Conservation (phyloP, 2,888 invertebrate genomes). For the Plebejus argus region DNA sequence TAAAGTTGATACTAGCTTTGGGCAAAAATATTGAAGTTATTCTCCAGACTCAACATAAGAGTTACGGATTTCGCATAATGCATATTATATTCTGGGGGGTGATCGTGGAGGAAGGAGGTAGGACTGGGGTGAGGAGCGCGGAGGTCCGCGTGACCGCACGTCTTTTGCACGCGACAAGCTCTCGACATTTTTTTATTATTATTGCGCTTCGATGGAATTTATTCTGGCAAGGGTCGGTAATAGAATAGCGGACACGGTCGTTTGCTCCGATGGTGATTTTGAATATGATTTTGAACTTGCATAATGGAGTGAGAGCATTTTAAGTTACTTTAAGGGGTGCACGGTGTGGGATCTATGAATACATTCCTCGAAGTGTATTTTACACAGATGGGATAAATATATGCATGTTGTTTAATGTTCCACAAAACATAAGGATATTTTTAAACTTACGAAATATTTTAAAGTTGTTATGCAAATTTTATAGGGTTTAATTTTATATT, state of each 20-base stretch:
- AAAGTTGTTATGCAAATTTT: neutral
- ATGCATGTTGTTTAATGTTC: neutral
- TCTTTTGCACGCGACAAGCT: constrained; percentile 79
- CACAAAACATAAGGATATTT: neutral
- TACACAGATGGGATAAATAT: neutral
- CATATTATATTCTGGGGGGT: constrained; percentile 73
- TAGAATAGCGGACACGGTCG: constrained; percentile 70
- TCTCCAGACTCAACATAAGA: constrained; percentile 71
- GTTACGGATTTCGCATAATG: constrained; percentile 81
- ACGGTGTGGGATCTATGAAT: constrained; percentile 47
- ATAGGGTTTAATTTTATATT: neutral
- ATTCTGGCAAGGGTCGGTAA: constrained; percentile 68
- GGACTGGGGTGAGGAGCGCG: constrained; percentile 41
- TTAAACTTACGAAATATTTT: neutral
- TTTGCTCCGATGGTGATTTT: constrained; percentile 67
- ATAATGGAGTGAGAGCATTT: constrained; percentile 73
- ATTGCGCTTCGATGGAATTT: constrained; percentile 79
- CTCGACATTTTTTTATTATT: constrained; percentile 81
- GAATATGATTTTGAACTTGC: constrained; percentile 79
- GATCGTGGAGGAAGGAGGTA: constrained; percentile 44
- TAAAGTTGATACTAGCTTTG: constrained; percentile 46
- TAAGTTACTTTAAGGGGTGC: constrained; percentile 64
- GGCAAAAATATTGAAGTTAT: constrained; percentile 61
- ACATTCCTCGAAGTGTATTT: constrained; percentile 39
- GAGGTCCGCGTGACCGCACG: constrained; percentile 75